phyloP scores from a whole-genome alignment of 2,113 vertebrate genomes.

The Montifringilla adamsi region DNA sequence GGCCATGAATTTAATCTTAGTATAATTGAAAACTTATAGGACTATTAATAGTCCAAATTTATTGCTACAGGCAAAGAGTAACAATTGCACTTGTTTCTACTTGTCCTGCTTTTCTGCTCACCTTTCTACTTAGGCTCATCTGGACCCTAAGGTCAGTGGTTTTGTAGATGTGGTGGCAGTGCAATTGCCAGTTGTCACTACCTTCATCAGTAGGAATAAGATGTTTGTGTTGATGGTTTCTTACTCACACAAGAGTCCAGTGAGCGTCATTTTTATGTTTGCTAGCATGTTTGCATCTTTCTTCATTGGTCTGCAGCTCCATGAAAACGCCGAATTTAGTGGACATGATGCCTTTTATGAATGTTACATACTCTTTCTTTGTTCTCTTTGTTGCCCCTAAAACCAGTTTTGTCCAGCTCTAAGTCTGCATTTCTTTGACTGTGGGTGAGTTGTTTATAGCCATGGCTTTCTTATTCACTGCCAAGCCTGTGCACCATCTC shows the following conservation, averaged over 20 bases:
- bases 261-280: neutral
- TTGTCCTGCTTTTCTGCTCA: neutral
- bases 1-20: neutral
- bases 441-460: conserved; percentile 49
- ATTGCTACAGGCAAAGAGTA: neutral
- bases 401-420: conserved; percentile 55
- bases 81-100: neutral
- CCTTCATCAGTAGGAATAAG: neutral
- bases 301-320: neutral
- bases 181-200: neutral
- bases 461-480: conserved; percentile 22
- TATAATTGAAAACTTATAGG: neutral
- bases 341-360: neutral
- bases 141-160: neutral
- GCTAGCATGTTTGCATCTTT: neutral
- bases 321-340: neutral
- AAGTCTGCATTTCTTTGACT: conserved; percentile 55
- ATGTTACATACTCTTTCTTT: conserved; percentile 49
- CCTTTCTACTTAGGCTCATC: neutral
- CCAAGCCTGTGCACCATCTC: conserved; percentile 22
- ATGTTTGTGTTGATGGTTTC: neutral
- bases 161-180: neutral
- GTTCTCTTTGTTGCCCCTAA: conserved; percentile 58
- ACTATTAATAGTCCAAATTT: neutral
- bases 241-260: neutral